Evolutionary conservation across 2,113 vertebrate species (phyloP).

Genomic region (Rhipidura dahli): DNA sequence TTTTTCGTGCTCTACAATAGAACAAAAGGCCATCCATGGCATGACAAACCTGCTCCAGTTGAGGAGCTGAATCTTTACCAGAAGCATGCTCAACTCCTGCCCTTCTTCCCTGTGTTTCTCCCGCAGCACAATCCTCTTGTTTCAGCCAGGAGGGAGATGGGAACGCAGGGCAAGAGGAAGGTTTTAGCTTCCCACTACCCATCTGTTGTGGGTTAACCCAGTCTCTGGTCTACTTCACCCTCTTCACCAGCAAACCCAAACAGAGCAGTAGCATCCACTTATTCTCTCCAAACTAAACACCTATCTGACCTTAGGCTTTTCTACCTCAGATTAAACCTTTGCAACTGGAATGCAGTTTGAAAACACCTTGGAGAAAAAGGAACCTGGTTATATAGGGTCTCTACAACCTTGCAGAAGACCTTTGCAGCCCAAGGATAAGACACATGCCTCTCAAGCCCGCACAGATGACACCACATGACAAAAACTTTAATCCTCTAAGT

Average conservation of each 20-base stretch:
- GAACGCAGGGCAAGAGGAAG: not conserved
- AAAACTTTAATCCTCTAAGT: not conserved
- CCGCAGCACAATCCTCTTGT: accelerated
- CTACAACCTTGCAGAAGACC: not conserved
- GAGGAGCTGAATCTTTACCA: not conserved
- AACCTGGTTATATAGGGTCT: not conserved
- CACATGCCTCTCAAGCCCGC: not conserved
- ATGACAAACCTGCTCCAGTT: not conserved
- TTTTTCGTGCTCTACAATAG: accelerated
- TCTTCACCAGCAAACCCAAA: not conserved
- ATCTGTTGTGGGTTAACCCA: too few species aligned
- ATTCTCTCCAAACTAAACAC: not conserved
- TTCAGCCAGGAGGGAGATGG: not conserved
- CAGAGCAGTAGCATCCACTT: not conserved
- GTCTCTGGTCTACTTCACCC: not conserved
- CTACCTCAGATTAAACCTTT: not conserved
- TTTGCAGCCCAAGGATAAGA: not conserved
- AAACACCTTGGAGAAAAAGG: not conserved
- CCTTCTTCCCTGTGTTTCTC: not conserved
- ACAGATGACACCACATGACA: not conserved
- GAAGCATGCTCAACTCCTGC: not conserved
- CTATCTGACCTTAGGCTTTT: not conserved
- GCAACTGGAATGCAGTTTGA: not conserved
- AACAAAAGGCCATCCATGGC: not conserved
- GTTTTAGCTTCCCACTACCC: not conserved